Conservation (phyloP, 2,113 vertebrate genomes). For the Mus spicilegus region DNA sequence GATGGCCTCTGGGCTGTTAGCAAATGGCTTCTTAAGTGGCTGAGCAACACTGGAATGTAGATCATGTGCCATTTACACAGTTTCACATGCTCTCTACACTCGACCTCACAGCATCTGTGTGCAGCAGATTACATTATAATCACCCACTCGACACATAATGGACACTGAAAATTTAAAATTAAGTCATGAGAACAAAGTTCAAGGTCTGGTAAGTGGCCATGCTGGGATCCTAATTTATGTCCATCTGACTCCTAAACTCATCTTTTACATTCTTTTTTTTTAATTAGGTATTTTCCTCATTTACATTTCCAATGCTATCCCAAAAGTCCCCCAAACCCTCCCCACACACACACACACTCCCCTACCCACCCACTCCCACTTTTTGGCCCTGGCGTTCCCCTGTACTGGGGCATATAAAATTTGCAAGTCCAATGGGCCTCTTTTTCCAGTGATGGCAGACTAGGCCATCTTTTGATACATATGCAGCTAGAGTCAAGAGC, state of each 20-base stretch:
- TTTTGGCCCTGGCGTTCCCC: no score
- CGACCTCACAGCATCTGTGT: neutral
- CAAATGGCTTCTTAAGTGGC: neutral
- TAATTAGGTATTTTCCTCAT: no score
- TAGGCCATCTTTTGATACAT: no score
- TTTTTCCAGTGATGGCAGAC: no score
- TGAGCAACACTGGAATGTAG: neutral
- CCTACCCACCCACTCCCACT: no score
- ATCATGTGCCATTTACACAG: neutral
- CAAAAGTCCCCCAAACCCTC: no score
- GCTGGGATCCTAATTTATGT: constrained; percentile 14
- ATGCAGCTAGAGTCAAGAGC: no score
- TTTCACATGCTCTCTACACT: neutral
- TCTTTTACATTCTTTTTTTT: neutral
- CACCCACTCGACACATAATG: neutral
- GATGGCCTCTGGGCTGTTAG: neutral
- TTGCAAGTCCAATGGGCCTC: no score
- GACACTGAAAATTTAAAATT: constrained; percentile 15
- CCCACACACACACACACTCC: no score
- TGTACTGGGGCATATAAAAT: no score
- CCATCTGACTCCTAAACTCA: neutral
- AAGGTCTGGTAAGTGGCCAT: constrained; percentile 14
- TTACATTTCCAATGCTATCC: no score
- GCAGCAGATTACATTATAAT: neutral
- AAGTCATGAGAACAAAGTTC: neutral